Percentiles rank a stretch among this genome's conserved stretches.
phyloP scores from a whole-genome alignment of 1,140 invertebrate genomes.

The Procambarus clarkii region DNA sequence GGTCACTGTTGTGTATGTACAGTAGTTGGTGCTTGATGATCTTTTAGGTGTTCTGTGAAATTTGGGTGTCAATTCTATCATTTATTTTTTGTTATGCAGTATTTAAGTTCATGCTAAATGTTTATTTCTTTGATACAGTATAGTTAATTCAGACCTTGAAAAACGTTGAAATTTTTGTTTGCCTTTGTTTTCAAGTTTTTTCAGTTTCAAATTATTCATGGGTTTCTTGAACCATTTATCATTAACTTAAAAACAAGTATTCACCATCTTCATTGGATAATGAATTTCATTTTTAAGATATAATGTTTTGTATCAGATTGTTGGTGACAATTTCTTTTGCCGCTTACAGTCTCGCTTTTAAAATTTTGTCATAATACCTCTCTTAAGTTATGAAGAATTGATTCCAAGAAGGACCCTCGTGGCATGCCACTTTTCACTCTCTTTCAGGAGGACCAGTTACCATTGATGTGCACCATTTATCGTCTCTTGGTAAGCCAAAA shows the following conservation, averaged over 20 bases:
- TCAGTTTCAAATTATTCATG: not conserved
- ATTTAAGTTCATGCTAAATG: not conserved
- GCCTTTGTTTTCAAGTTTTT: not conserved
- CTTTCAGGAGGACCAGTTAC: constrained; percentile 39
- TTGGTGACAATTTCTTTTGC: not conserved
- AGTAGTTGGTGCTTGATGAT: too few species aligned
- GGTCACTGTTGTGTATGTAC: too few species aligned
- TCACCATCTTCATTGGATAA: not conserved
- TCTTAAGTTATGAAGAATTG: constrained; percentile 13
- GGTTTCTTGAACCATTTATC: not conserved
- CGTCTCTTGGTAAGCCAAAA: constrained; percentile 32
- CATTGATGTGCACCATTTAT: constrained; percentile 27
- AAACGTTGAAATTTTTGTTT: not conserved
- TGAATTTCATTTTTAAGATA: not conserved
- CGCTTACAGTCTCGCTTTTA: not conserved
- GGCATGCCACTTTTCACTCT: constrained; percentile 35
- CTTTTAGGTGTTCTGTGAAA: too few species aligned
- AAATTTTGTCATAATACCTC: constrained; percentile 1
- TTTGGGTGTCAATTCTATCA: too few species aligned
- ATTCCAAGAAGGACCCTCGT: constrained; percentile 33
- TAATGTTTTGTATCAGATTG: not conserved
- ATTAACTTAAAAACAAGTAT: not conserved
- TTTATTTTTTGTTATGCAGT: not conserved
- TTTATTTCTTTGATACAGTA: not conserved
- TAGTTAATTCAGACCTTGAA: not conserved